Percentiles rank a stretch among this genome's conserved stretches.
Evolutionary conservation across 2,797 vertebrate genomes (phyloP).

Genomic region (Phylloscopus collybita): DNA sequence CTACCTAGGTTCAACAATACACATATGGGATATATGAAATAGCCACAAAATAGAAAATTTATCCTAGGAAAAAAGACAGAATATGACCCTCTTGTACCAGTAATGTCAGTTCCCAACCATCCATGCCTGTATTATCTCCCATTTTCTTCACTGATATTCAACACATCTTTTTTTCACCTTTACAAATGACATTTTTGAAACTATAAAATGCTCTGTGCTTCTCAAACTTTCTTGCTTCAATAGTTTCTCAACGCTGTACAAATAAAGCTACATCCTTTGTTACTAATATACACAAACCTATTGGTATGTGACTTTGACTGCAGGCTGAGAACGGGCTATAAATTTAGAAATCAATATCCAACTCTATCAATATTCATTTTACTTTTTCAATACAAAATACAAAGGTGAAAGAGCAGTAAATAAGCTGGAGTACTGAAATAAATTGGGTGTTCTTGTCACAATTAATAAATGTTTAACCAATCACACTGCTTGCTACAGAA

Average conservation of each 20-base stretch:
- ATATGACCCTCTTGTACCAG: background rate
- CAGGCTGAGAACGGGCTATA: slow-evolving; percentile 76
- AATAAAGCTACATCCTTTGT: slow-evolving; percentile 70
- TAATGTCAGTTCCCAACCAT: background rate
- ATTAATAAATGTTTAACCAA: slow-evolving; percentile 81
- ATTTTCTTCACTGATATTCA: slow-evolving; percentile 50
- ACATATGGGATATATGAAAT: background rate
- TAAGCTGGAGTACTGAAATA: slow-evolving; percentile 81
- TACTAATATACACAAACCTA: slow-evolving; percentile 63
- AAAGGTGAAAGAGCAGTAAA: slow-evolving; percentile 85
- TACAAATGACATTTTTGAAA: slow-evolving; percentile 73
- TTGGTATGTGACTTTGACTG: slow-evolving; percentile 80
- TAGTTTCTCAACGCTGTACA: slow-evolving; percentile 64
- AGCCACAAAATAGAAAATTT: background rate
- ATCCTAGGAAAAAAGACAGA: background rate
- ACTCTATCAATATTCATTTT: slow-evolving; percentile 86
- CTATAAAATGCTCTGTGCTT: slow-evolving; percentile 58
- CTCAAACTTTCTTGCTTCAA: slow-evolving; percentile 68
- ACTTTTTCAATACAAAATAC: slow-evolving; percentile 83
- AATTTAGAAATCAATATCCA: slow-evolving; percentile 84
- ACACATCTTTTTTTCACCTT: slow-evolving; percentile 61
- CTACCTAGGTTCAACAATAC: background rate
- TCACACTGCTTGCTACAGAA: slow-evolving; percentile 68
- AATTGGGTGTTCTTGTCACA: slow-evolving; percentile 83
- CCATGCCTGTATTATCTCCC: background rate